Evolutionary conservation across 1,140 invertebrate species (phyloP).

Genomic region (Drosophila neocordata): DNA sequence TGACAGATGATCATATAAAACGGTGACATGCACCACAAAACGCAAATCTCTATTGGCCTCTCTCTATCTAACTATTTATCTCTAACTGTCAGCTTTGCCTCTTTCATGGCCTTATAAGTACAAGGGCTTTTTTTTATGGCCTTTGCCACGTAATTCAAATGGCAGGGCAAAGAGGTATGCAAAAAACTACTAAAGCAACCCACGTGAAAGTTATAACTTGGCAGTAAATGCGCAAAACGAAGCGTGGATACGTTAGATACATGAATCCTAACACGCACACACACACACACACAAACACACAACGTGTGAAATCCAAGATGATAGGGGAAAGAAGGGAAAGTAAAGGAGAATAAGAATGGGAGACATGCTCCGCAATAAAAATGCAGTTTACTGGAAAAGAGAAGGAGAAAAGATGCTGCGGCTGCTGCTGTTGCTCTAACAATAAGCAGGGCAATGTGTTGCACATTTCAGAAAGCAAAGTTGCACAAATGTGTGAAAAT

Average conservation of each 20-base stretch:
- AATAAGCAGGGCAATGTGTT: slow-evolving; percentile 70
- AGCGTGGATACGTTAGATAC: slow-evolving; percentile 58
- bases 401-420: slow-evolving; percentile 40
- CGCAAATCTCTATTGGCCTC: slow-evolving; percentile 34
- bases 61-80: not conserved
- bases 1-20: slow-evolving; percentile 56
- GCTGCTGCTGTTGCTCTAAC: slow-evolving; percentile 38
- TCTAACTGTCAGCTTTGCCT: not conserved
- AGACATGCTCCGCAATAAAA: slow-evolving; percentile 60
- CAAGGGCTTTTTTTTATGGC: slow-evolving; percentile 41
- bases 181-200: slow-evolving; percentile 67
- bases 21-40: slow-evolving; percentile 31
- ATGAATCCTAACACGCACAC: slow-evolving; percentile 40
- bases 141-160: slow-evolving; percentile 19
- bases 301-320: no score
- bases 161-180: not conserved
- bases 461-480: slow-evolving; percentile 73
- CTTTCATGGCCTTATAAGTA: not conserved
- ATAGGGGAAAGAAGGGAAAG: not conserved
- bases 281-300: not conserved
- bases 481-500: slow-evolving; percentile 76
- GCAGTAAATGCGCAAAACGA: slow-evolving; percentile 65
- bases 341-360: not conserved
- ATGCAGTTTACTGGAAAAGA: slow-evolving; percentile 61
- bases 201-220: slow-evolving; percentile 74